Conservation (phyloP, 2,888 invertebrate genomes). For the Lysandra coridon region DNA sequence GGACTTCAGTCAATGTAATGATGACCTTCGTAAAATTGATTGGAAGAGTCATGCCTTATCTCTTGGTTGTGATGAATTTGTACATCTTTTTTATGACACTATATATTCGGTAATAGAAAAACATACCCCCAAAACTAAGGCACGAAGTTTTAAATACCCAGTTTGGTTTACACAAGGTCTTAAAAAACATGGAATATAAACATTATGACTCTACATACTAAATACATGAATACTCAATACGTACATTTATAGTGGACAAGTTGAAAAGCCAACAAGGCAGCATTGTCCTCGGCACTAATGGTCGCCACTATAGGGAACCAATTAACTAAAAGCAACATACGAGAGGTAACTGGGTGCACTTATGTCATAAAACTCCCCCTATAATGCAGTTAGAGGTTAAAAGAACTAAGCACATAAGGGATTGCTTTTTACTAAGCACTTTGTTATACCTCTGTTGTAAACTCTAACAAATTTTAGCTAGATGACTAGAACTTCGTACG, state of each 20-base stretch:
- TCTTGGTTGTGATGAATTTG: too few relatives aligned
- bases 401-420: not conserved
- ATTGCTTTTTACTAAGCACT: not conserved
- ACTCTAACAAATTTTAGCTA: not conserved
- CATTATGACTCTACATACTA: not conserved
- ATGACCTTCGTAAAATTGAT: too few relatives aligned
- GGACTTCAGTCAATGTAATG: too few relatives aligned
- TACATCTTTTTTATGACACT: too few relatives aligned
- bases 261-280: not conserved
- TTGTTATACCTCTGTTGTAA: too few relatives aligned
- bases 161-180: too few relatives aligned
- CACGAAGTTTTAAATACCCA: too few relatives aligned
- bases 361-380: not conserved
- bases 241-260: not conserved
- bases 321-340: constrained; percentile 18
- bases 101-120: too few relatives aligned
- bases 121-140: too few relatives aligned
- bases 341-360: constrained; percentile 14
- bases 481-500: too few relatives aligned
- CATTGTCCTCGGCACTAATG: not conserved
- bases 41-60: too few relatives aligned
- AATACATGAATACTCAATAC: not conserved
- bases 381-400: not conserved
- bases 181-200: too few relatives aligned
- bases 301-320: constrained; percentile 9